Conservation (phyloP, 2,888 invertebrate species). For the Xylophagus ater region DNA sequence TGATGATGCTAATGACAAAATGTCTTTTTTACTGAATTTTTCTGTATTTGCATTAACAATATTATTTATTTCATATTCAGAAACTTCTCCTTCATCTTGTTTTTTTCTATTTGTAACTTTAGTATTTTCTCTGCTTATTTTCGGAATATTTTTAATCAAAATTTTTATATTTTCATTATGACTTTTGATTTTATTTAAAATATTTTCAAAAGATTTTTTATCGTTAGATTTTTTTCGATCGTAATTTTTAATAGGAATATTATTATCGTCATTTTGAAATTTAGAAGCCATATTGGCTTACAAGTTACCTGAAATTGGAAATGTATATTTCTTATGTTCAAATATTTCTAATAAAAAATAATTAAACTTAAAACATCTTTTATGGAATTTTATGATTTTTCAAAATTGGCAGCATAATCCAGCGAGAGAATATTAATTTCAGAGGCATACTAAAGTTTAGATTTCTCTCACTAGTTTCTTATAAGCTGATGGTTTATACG, state of each 20-base stretch:
- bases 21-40: background rate
- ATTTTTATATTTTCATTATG: background rate
- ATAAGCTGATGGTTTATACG: too few species aligned
- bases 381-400: too few species aligned
- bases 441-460: too few species aligned
- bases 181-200: background rate
- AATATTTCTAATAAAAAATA: too few species aligned
- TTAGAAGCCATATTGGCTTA: conserved; percentile 7
- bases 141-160: background rate
- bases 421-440: too few species aligned
- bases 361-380: too few species aligned
- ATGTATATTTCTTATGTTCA: too few species aligned
- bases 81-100: background rate
- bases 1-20: background rate
- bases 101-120: background rate
- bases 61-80: background rate
- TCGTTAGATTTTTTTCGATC: background rate
- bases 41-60: background rate
- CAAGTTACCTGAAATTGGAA: conserved; percentile 6
- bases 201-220: background rate
- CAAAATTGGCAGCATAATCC: too few species aligned
- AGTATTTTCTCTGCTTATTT: background rate
- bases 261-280: conserved; percentile 1
- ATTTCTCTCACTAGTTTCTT: too few species aligned
- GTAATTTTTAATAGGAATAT: background rate